Conservation (phyloP, 2,797 vertebrate genomes). For the Liparis tanakae region DNA sequence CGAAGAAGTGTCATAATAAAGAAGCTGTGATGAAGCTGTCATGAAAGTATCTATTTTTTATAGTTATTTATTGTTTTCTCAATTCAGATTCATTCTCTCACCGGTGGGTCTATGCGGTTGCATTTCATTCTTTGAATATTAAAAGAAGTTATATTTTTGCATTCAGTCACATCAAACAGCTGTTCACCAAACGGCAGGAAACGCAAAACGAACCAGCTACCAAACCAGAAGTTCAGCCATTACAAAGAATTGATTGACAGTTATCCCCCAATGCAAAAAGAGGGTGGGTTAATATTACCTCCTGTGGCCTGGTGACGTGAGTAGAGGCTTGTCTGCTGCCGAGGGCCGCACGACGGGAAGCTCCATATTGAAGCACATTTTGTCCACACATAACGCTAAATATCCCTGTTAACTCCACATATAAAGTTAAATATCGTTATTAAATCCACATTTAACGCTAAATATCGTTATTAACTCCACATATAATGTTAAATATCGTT, state of each 20-base stretch:
- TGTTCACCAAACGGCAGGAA: background rate
- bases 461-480: too few species aligned
- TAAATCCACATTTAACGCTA: too few species aligned
- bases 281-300: too few species aligned
- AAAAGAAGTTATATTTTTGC: background rate
- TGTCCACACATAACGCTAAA: too few species aligned
- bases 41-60: background rate
- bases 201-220: background rate
- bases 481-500: too few species aligned
- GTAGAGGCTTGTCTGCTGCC: too few species aligned
- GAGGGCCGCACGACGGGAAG: background rate
- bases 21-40: background rate
- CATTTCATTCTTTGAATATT: background rate
- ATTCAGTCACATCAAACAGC: background rate
- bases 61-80: background rate
- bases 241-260: background rate
- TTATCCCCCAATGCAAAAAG: too few species aligned
- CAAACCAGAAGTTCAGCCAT: background rate
- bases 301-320: too few species aligned
- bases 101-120: background rate
- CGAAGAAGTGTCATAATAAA: background rate
- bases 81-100: background rate
- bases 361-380: too few species aligned
- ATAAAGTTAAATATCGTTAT: too few species aligned
- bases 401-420: too few species aligned